Evolutionary conservation across 23 tunicate genomes (phyloP), one percentile per base, ranked within the genome.

Genomic region (Ciona savignyi): DNA sequence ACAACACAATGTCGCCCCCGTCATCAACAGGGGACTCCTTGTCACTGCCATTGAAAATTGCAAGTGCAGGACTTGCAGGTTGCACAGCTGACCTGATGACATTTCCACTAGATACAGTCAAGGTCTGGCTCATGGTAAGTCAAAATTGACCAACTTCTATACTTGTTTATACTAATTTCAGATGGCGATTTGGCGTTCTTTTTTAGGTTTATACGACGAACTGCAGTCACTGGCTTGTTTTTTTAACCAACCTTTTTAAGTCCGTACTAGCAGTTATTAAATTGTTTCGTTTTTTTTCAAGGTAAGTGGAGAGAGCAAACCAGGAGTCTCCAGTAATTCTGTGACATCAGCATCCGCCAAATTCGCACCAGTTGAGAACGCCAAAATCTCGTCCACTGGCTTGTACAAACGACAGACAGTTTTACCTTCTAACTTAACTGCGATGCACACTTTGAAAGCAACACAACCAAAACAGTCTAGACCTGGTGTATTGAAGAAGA

Each of bases 21-120:
- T 30, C 77, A 9, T 23, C 68, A 15, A 22, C 70, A 34, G 51
- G 27, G 25, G 80, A 70, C 29, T 60, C 27, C 0, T 64, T 83
- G 19, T 67, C 96, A 4, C 63, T 83, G 25, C 66, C 82, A 0
- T 67, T 73, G 78, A 89, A 91, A 72, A 76, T 91, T 9, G 84
- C 83, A 23, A 71, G 93, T 33, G 97, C 97, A 4, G 97, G 91
- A 4, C 67, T 85, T 27, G 97, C 91, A 1, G 97, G 97, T 0
- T 85, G 91, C 73, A 91, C 97, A 19, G 97, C 97, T 48, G 97
- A 91, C 63, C 25, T 91, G 26, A 32, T 70, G 22, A 91, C 97
- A 22, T 91, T 91, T 85, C 97, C 97, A 11, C 68, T 91, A 66
- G 97, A 91, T 65, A 91, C 97, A 6, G 89, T 80, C 34, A 91